These are phyloP conservation scores for Lasiurus borealis DNA, from an alignment of 2,113 vertebrate genomes.

Conservation along the genomic window DNA sequence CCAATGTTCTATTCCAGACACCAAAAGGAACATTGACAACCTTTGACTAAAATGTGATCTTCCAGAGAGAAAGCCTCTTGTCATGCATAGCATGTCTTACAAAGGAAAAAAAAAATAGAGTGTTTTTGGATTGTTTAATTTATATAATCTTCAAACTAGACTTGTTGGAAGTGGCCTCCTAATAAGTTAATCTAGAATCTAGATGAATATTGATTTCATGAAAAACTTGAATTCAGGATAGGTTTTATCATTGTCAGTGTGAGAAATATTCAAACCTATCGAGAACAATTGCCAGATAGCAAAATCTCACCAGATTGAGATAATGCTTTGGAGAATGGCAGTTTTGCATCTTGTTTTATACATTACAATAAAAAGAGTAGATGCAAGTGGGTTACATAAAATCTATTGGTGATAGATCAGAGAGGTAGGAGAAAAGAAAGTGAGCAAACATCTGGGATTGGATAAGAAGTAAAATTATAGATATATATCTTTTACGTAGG, in stretches of 20 bases:
- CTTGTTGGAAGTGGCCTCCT: not conserved
- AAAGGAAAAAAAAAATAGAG: not conserved
- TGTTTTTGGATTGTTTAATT: not conserved
- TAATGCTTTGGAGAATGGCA: too few relatives aligned
- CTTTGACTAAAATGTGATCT: not conserved
- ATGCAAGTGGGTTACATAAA: too few relatives aligned
- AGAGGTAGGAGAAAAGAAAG: too few relatives aligned
- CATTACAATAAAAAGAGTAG: too few relatives aligned
- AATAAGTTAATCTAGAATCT: not conserved
- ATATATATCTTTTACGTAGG: too few relatives aligned
- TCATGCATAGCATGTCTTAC: not conserved
- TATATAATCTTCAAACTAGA: not conserved
- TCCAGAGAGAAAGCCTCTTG: not conserved
- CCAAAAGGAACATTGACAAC: not conserved
- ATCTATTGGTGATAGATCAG: too few relatives aligned
- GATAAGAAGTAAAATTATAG: too few relatives aligned
- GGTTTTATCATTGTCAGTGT: constrained; percentile 15
- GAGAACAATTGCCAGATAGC: too few relatives aligned
- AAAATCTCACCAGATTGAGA: too few relatives aligned
- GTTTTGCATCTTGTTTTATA: too few relatives aligned
- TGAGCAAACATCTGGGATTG: too few relatives aligned
- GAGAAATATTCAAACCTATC: too few relatives aligned
- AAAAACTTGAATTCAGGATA: not conserved
- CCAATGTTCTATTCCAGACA: not conserved
- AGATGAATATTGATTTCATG: constrained; percentile 46